phyloP scores from a whole-genome alignment of 2,888 invertebrate genomes.

The Sepioteuthis lessoniana region DNA sequence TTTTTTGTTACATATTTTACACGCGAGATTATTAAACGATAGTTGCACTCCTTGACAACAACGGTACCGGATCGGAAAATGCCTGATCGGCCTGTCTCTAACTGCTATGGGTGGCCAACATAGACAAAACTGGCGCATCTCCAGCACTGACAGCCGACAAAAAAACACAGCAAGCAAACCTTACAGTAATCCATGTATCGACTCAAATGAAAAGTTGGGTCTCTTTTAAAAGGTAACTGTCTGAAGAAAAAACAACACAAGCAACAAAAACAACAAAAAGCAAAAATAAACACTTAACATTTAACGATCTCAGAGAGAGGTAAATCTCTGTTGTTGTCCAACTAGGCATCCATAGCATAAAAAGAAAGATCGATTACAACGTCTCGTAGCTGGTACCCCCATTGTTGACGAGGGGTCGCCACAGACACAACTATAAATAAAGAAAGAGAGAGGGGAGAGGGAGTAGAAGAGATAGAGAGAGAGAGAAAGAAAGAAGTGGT shows the following conservation, averaged over 20 bases:
- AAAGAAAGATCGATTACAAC: not conserved
- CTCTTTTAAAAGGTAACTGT: too few relatives aligned
- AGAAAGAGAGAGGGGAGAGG: not conserved
- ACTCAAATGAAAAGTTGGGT: not conserved
- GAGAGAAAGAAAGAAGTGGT: not conserved
- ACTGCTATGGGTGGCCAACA: not conserved
- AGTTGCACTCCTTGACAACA: slow-evolving; percentile 33
- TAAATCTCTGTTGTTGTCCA: not conserved
- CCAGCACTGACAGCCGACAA: not conserved
- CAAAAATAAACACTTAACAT: not conserved
- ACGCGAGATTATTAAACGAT: not conserved
- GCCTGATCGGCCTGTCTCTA: not conserved
- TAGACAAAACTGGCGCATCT: not conserved
- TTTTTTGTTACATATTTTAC: not conserved
- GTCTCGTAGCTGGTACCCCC: not conserved
- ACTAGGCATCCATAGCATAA: not conserved
- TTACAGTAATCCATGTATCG: not conserved
- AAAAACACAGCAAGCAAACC: not conserved
- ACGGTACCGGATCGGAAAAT: slow-evolving; percentile 14
- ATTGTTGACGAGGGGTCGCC: not conserved
- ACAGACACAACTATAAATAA: not conserved
- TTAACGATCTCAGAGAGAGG: not conserved
- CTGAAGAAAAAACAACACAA: too few relatives aligned
- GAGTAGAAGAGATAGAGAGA: too few relatives aligned
- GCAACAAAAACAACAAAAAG: too few relatives aligned